Base-by-base conservation (phyloP, 2,113 vertebrate species). In the Leptosomus discolor region DNA sequence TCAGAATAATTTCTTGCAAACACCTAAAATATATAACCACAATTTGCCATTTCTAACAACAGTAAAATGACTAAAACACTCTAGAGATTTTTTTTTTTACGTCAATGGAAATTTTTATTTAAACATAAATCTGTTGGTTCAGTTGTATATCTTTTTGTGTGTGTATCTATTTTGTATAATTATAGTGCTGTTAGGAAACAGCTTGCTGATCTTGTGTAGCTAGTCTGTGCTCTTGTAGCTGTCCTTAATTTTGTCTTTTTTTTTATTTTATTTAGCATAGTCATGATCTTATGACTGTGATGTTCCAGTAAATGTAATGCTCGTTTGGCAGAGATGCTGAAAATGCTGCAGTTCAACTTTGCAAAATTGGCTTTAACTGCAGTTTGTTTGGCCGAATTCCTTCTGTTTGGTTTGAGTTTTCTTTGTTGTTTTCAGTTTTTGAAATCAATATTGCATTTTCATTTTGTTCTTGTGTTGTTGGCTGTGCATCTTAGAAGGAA, bases 201-300 rank as follows among this genome's bases (percentile, higher is more conserved):
- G 98, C 98, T 98, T 99, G 98, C 98, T 98, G 98, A 98, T 97
- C 95, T 97, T 97, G 97, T 98, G 98, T 98, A 98, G 98, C 98
- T 98, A 98, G 98, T 98, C 92, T 98, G 98, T 99, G 98, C 98
- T 98, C 97, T 96, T 97, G 97, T 98, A 98, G 98, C 98, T 98
- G 98, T 98, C 98, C 98, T 98, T 98, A 98, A 98, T 98, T 98
- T 98, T 98, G 97, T 98, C 97, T 97, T 97, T 97, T 97, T 97
- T 97, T 98, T 97, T 97, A 84, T 87, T 98, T 98, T 96, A 92
- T 98, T 98, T 98, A 98, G 98, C 97, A 96, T 98, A 98, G 98
- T 98, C 98, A 97, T 98, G 97, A 96, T 96, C 97, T 98, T 98
- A 97, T 97, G 97, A 97, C 97, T 98, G 98, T 98, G 97, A 91